Percentiles rank a stretch among this genome's conserved stretches.
Evolutionary conservation across 2,888 invertebrate genomes (phyloP).

Genomic region (Aphidius colemani): DNA sequence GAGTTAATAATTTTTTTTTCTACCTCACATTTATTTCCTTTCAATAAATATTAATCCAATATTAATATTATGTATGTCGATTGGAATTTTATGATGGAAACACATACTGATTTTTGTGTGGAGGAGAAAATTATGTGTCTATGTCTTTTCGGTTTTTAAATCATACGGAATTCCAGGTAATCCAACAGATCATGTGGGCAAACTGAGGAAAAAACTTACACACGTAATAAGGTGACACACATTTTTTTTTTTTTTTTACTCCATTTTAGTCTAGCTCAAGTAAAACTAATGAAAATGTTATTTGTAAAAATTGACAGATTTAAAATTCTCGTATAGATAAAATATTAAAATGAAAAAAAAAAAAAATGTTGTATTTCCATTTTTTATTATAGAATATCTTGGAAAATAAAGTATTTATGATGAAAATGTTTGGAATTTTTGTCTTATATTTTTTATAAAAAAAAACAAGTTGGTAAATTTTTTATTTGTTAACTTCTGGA

Average conservation of each 20-base stretch:
- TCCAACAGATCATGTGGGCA: constrained; percentile 10
- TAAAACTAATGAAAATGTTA: constrained; percentile 5
- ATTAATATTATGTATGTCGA: constrained; percentile 9
- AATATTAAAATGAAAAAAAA: not conserved
- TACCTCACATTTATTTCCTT: constrained; percentile 18
- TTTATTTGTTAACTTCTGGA: constrained; percentile 34
- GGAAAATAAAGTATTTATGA: constrained; percentile 7
- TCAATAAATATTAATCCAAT: constrained; percentile 21
- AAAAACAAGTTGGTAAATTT: constrained; percentile 16
- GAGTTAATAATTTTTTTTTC: not conserved
- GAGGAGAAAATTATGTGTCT: constrained; percentile 25
- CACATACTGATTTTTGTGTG: constrained; percentile 20
- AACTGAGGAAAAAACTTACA: constrained; percentile 7
- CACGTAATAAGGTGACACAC: constrained; percentile 16
- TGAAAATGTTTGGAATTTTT: not conserved
- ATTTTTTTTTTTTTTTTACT: constrained; percentile 1
- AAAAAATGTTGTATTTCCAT: not conserved
- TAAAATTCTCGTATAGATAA: not conserved
- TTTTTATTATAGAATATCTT: constrained; percentile 11
- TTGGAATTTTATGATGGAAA: constrained; percentile 21
- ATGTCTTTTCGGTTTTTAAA: not conserved
- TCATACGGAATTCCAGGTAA: too few relatives aligned
- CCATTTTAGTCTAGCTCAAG: not conserved
- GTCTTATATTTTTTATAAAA: not conserved
- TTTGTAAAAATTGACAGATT: not conserved